Percentiles rank a stretch among this genome's conserved stretches.
phyloP scores from a whole-genome alignment of 2,113 vertebrate genomes.

The Nyctibius bracteatus region DNA sequence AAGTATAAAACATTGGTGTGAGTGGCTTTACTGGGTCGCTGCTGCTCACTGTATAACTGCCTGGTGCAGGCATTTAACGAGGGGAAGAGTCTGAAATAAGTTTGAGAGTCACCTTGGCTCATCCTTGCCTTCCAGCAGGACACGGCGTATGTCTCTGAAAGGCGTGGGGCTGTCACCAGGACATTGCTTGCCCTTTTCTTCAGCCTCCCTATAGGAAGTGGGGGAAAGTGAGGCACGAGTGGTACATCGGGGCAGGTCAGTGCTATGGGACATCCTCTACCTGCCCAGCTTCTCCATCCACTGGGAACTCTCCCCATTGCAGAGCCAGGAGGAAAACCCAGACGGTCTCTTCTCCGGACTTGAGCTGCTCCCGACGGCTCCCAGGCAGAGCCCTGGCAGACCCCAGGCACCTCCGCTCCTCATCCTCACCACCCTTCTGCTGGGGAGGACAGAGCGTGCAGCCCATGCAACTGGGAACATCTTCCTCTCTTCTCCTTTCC shows the following conservation, averaged over 20 bases:
- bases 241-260: not conserved
- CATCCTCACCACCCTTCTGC: not conserved
- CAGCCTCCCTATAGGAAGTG: not conserved
- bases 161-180: not conserved
- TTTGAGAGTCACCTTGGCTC: slow-evolving; percentile 34
- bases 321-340: not conserved
- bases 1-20: slow-evolving; percentile 13
- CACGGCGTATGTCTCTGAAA: not conserved
- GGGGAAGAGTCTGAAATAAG: not conserved
- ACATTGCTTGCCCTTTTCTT: not conserved
- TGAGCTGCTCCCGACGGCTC: not conserved
- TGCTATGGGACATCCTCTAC: not conserved
- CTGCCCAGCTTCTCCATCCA: not conserved
- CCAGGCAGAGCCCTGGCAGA: not conserved
- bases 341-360: not conserved
- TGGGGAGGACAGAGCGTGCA: not conserved
- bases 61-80: not conserved
- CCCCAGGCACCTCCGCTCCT: fast-evolving
- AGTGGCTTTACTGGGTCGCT: not conserved
- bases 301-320: not conserved
- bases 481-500: not conserved
- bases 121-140: not conserved
- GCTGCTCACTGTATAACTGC: not conserved
- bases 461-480: not conserved
- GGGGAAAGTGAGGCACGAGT: not conserved